Base-by-base conservation (phyloP, 2,797 vertebrate genomes). In the Labroides dimidiatus region DNA sequence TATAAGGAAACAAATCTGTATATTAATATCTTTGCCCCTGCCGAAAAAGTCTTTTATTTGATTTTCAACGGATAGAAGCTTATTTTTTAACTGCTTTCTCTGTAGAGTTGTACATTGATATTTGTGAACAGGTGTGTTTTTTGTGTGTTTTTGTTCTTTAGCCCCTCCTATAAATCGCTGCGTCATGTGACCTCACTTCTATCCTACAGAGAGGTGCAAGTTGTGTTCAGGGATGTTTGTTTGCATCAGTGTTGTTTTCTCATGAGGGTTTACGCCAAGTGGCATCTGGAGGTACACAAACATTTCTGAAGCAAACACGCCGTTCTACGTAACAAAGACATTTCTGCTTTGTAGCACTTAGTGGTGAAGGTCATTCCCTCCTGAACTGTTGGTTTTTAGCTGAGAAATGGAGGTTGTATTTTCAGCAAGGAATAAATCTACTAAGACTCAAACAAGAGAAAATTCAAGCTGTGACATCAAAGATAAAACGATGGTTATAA, bases 171-270 rank as follows among this genome's bases (percentile, higher is more conserved):
- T 17, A 30, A 53, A 41, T 4, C 19, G 8, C 4, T 45, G 30
- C 27, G 10, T 36, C 10, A 1, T 33, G 21, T 50, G 5, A 13
- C 21, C 13, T 55, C 27, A 16, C 23, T 52, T 47, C 0, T 24
- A 11, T 42, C 64, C 36, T 23, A 13, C 53, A 54, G 1, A n/a
- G 37, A 53, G 20, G 24, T 48, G 33, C 54, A 47, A 51, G 51
- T 47, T 48, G 45, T 58, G 51, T 47, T 44, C 45, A 10, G 0
- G 1, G 20, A 36, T 4, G 11, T 51, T 53, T 50, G 36, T 0
- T 23, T 48, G 11, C n/a, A 64, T 36, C n/a, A 16, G 12, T 54
- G 16, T 47, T 68, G 55, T 69, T 72, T 62, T 59, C 37, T 70
- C 47, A 45, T 20, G 21, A 15, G 19, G 19, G 37, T 57, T 14